Evolutionary conservation across 2,113 vertebrate genomes (phyloP).

Genomic region (Sceloporus tristichus): DNA sequence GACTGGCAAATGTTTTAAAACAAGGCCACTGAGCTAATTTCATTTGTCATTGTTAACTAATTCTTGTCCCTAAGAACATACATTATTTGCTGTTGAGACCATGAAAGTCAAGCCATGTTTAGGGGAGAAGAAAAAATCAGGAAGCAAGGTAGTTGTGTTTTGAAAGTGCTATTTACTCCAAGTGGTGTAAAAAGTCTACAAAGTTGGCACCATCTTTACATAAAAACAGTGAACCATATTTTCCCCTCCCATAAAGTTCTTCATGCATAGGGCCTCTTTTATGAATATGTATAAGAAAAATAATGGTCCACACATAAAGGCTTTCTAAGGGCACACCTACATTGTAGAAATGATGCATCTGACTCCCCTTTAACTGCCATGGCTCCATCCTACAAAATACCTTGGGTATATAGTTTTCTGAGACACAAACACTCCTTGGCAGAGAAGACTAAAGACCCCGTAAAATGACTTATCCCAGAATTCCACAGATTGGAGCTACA

Average conservation of each 20-base stretch:
- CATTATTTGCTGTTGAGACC: neutral
- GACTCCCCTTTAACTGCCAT: no score
- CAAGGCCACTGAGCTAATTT: neutral
- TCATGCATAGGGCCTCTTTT: neutral
- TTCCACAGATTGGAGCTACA: no score
- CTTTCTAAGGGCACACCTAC: no score
- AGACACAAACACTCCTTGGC: no score
- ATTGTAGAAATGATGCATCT: no score
- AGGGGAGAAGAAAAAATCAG: neutral
- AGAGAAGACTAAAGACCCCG: no score
- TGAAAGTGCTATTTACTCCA: neutral
- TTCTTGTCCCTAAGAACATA: neutral
- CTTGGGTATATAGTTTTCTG: no score
- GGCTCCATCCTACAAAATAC: no score
- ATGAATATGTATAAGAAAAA: neutral
- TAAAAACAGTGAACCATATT: neutral
- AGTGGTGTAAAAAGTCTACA: neutral
- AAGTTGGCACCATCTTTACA: neutral
- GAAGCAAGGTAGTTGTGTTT: neutral
- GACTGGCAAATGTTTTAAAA: neutral
- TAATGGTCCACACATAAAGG: neutral
- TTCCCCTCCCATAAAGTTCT: neutral
- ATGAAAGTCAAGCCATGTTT: conserved; percentile 5
- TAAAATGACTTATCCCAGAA: no score
- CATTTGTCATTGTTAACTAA: neutral